These are phyloP conservation scores for Amphiprion ocellaris DNA, from an alignment of 2,113 vertebrate genomes.

Conservation along the genomic window DNA sequence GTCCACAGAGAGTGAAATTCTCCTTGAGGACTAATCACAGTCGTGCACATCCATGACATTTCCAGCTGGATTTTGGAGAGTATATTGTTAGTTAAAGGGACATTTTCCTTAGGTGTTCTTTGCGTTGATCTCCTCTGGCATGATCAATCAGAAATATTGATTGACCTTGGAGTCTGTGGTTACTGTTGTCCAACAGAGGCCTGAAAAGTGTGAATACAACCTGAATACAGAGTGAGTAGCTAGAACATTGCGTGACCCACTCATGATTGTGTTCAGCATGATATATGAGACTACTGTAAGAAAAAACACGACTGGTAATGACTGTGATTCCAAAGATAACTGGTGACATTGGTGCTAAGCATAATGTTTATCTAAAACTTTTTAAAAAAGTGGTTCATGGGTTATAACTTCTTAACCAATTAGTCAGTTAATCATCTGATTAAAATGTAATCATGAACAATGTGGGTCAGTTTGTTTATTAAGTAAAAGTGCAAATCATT, in stretches of 20 bases:
- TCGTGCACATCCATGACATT: neutral
- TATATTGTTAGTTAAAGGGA: neutral
- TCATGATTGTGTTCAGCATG: neutral
- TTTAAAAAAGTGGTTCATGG: neutral
- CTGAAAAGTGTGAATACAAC: constrained; percentile 1
- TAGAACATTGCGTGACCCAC: neutral
- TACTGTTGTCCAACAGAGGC: neutral
- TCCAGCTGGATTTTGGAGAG: neutral
- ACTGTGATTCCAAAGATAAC: neutral
- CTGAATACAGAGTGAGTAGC: constrained; percentile 1
- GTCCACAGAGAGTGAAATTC: neutral
- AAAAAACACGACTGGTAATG: neutral
- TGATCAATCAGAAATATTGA: constrained; percentile 31
- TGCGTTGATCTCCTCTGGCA: constrained; percentile 4
- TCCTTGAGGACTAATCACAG: neutral
- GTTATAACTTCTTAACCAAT: constrained; percentile 7
- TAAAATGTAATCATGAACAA: neutral
- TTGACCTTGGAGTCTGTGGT: neutral
- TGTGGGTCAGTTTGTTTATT: neutral
- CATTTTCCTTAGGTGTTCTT: constrained; percentile 1
- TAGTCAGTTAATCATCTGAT: neutral
- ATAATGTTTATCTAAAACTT: neutral
- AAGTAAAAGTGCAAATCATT: neutral
- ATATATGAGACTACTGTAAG: neutral
- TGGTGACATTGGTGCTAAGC: neutral